Percentiles rank a stretch among this genome's conserved stretches.
phyloP scores from a whole-genome alignment of 2,797 vertebrate species.

The Onychomys arenicola region DNA sequence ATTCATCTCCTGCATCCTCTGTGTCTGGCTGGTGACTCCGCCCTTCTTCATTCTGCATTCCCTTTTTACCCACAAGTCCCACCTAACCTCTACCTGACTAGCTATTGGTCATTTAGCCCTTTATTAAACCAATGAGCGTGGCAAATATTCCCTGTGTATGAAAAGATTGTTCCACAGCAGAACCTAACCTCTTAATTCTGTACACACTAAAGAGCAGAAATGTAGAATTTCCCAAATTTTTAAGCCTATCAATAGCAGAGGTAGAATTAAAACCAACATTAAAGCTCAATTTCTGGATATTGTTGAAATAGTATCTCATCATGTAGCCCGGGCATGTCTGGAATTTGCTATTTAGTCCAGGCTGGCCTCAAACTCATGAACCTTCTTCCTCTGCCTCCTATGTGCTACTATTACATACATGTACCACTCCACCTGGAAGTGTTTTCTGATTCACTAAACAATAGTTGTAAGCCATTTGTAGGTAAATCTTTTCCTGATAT shows the following conservation, averaged over 20 bases:
- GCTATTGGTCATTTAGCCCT: not conserved
- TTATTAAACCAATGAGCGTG: not conserved
- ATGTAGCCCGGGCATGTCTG: not conserved
- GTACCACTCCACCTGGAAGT: not conserved
- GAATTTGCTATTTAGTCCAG: not conserved
- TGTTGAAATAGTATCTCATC: not conserved
- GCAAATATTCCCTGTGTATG: not conserved
- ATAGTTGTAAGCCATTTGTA: not conserved
- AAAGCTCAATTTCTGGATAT: not conserved
- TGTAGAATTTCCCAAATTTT: not conserved
- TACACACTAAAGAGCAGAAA: not conserved
- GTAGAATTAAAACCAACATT: not conserved
- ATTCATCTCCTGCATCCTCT: not conserved
- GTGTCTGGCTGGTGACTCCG: not conserved
- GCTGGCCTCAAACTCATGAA: not conserved
- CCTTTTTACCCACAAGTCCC: not conserved
- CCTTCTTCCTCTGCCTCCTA: not conserved
- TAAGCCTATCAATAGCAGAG: not conserved
- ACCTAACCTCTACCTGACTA: not conserved
- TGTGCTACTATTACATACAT: too few relatives aligned
- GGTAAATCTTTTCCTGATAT: not conserved
- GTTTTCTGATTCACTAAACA: not conserved
- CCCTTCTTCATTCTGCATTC: not conserved
- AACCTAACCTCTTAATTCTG: conserved; percentile 2
- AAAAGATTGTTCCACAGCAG: not conserved